phyloP scores from a whole-genome alignment of 2,797 vertebrate genomes.

The Catostomus latipinnis region DNA sequence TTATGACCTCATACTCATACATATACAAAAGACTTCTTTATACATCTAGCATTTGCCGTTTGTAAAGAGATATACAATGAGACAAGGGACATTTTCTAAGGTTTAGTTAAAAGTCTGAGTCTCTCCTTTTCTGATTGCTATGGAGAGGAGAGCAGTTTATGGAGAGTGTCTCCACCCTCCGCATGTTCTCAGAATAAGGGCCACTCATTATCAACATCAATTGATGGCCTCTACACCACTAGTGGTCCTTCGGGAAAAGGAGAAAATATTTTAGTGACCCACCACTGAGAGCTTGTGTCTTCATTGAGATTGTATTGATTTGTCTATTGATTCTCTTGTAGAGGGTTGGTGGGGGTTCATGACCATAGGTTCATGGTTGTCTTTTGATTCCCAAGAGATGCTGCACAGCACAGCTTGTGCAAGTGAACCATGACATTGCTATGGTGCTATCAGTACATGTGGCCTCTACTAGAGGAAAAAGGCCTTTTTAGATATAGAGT shows the following conservation, averaged over 20 bases:
- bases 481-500: not conserved
- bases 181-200: not conserved
- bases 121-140: not conserved
- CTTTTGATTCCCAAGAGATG: not conserved
- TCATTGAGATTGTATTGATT: slow-evolving; percentile 32
- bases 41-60: no score
- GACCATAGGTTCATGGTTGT: no score
- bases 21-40: no score
- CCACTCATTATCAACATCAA: no score
- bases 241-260: not conserved
- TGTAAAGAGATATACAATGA: no score
- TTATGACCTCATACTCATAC: no score
- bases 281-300: not conserved
- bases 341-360: not conserved
- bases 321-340: slow-evolving; percentile 16
- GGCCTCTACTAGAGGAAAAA: not conserved
- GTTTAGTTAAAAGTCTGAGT: not conserved
- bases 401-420: not conserved
- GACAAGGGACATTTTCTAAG: no score
- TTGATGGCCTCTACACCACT: no score
- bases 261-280: not conserved
- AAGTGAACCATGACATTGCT: slow-evolving; percentile 19
- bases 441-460: not conserved
- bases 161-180: not conserved
- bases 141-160: not conserved